phyloP scores from a whole-genome alignment of 2,113 vertebrate genomes.

The Prunella fulvescens region DNA sequence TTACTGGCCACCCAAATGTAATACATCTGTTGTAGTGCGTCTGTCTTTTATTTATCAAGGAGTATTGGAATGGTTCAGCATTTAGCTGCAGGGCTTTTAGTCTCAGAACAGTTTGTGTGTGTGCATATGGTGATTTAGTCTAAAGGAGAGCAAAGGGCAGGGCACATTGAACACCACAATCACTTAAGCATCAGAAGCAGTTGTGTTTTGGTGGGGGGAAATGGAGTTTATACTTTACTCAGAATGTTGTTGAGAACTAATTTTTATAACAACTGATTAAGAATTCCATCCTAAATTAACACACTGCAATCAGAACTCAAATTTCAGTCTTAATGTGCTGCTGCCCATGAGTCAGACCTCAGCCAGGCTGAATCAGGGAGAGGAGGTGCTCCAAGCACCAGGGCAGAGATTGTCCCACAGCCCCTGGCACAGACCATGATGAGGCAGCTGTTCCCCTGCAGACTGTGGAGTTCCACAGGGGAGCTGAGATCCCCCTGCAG shows the following conservation, averaged over 20 bases:
- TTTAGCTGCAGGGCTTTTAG: not conserved
- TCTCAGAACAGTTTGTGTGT: not conserved
- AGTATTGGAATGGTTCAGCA: not conserved
- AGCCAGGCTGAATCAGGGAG: not conserved
- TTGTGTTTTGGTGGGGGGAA: not conserved
- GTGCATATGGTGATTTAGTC: not conserved
- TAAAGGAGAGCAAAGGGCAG: not conserved
- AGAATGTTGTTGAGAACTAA: not conserved
- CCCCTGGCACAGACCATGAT: accelerated
- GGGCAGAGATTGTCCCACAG: not conserved
- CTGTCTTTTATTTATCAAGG: not conserved
- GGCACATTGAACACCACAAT: not conserved
- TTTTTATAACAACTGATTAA: not conserved
- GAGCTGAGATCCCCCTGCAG: not conserved
- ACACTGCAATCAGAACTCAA: not conserved
- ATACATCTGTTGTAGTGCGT: not conserved
- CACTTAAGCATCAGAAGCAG: not conserved
- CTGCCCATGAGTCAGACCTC: not conserved
- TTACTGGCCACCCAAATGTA: not conserved
- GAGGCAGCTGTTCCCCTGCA: not conserved
- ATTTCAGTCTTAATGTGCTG: not conserved
- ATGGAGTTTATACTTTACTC: not conserved
- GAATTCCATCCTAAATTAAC: not conserved
- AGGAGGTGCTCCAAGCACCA: accelerated
- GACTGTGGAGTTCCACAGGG: not conserved